Base-by-base conservation (phyloP, 2,113 vertebrate species). In the Arvicanthis niloticus region DNA sequence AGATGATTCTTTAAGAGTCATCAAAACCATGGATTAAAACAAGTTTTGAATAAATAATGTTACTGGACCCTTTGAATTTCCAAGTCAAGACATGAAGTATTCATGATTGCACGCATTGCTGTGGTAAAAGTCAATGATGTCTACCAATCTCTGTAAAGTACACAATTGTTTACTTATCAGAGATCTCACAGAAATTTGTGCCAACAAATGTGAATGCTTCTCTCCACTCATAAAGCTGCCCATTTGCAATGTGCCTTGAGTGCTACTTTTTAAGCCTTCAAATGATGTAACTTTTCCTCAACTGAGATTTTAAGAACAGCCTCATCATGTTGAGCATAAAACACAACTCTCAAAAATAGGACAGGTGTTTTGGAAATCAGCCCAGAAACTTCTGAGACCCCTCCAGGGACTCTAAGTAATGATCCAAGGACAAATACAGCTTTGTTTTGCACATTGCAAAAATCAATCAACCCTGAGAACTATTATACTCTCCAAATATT, bases 321-420 rank as follows among this genome's bases (percentile, higher is more conserved):
- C 29, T 45, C 45, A 8, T 85, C 51, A 40, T 70, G 70, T 53
- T 67, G 48, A 93, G 16, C 65, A 85, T 45, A 86, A 91, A 75
- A 34, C 11, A 84, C 15, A 7, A 1, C 34, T 92, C 70, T 92
- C 92, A 94, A 93, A 96, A 95, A 84, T 34, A 17, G 76, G 90
- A 37, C 93, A 93, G 84, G 81, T 97, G 82, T 90, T 76, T 70
- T 97, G 96, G 90, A 96, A 96, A 60, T 5, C 37, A 90, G 90
- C 96, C 93, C 92, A 95, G 96, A 94, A 96, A 77, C 68, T 87
- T 92, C 62, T 1, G 42, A 75, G 53, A 95, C 67, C 42, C 2
- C 93, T 92, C 76, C 21, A 91, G 95, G 75, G 92, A 86, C 68
- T 53, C 40, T 34, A 56, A 17, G n/a, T 37, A 60, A 58, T 85